Conservation (phyloP, 2,797 vertebrate species). For the Carduelis carduelis region DNA sequence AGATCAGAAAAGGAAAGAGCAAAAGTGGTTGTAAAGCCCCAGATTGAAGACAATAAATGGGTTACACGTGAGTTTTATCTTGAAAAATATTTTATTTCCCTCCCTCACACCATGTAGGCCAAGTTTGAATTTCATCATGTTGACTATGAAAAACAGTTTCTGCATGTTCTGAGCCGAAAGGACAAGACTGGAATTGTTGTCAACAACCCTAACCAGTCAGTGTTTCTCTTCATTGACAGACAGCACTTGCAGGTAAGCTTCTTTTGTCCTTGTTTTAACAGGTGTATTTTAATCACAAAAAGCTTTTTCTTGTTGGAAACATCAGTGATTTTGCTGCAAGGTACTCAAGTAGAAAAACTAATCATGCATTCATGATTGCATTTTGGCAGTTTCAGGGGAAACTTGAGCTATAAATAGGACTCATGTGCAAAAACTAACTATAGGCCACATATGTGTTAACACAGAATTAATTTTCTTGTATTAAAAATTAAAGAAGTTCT, state of each 20-base stretch:
- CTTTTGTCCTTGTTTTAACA: not conserved
- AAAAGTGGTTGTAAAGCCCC: not conserved
- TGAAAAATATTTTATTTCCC: not conserved
- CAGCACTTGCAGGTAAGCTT: conserved; percentile 94
- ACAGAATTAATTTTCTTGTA: not conserved
- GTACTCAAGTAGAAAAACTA: not conserved
- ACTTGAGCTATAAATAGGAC: not conserved
- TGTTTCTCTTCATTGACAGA: conserved; percentile 99
- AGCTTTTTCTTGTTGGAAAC: not conserved
- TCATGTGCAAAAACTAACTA: not conserved
- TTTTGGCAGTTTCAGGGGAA: not conserved
- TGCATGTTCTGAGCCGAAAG: conserved; percentile 97
- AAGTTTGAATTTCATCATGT: conserved; percentile 99
- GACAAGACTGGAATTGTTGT: conserved; percentile 99
- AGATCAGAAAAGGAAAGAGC: not conserved
- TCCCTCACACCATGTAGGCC: conserved; percentile 77
- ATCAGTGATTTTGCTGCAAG: not conserved
- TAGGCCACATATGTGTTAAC: not conserved
- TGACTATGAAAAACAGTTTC: conserved; percentile 99
- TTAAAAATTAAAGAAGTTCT: not conserved
- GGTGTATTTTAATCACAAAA: not conserved
- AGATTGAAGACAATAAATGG: not conserved
- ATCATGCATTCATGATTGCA: not conserved
- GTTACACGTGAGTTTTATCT: not conserved
- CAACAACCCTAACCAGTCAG: conserved; percentile 99